Percentiles rank a stretch among this genome's conserved stretches.
Evolutionary conservation across 2,888 invertebrate species (phyloP).

Genomic region (Pecten maximus): DNA sequence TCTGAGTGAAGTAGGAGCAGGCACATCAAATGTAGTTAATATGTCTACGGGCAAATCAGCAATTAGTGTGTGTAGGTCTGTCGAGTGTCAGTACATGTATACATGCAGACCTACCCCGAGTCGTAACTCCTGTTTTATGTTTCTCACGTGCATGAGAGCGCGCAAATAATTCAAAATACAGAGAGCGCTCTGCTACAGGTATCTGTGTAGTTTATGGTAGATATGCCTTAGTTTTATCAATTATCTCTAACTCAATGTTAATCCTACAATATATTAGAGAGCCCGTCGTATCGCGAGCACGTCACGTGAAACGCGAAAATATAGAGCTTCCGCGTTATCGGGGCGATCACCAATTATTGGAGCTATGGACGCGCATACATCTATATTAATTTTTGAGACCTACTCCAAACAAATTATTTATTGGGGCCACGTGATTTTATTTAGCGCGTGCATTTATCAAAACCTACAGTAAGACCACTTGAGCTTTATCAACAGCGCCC

Average conservation of each 20-base stretch:
- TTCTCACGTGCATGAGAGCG: background rate
- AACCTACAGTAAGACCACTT: background rate
- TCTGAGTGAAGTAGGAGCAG: background rate
- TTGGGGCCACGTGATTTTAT: background rate
- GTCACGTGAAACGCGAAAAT: constrained; percentile 4
- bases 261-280: background rate
- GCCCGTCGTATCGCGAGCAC: background rate
- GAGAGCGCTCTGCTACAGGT: background rate
- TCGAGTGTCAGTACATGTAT: background rate
- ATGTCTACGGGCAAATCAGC: background rate
- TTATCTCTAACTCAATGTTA: background rate
- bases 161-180: background rate
- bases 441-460: background rate
- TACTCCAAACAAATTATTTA: background rate
- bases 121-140: background rate
- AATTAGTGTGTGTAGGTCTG: background rate
- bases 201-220: background rate
- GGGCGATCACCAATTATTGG: background rate
- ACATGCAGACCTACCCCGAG: background rate
- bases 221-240: background rate
- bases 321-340: background rate
- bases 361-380: background rate
- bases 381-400: constrained; percentile 14
- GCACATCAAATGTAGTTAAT: background rate
- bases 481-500: background rate